Percentiles rank a stretch among this genome's conserved stretches.
Evolutionary conservation across 2,113 vertebrate genomes (phyloP).

Genomic region (Aleadryas rufinucha): DNA sequence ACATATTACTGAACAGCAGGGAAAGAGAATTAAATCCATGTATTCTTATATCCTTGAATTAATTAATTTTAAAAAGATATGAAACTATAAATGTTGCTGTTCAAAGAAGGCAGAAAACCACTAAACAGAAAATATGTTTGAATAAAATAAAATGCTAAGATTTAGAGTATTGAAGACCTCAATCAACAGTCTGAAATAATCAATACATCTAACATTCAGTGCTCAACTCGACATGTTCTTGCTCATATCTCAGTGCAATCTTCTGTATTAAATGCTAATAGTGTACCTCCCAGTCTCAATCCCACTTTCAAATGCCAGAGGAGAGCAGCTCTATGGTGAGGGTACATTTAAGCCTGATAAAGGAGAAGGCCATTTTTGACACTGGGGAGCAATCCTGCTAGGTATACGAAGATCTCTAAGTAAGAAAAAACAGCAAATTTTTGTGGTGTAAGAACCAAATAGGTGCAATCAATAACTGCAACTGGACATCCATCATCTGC

Average conservation of each 20-base stretch:
- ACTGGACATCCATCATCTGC: neutral
- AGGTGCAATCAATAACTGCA: neutral
- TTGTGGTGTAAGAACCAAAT: neutral
- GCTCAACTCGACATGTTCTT: neutral
- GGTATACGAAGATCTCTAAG: neutral
- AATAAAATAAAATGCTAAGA: neutral
- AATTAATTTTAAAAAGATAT: neutral
- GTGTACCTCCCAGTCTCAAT: neutral
- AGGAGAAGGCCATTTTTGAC: neutral
- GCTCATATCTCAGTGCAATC: neutral
- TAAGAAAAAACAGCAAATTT: neutral
- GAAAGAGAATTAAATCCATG: neutral
- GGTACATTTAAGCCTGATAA: neutral
- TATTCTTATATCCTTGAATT: neutral
- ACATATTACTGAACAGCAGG: neutral
- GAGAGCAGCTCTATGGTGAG: neutral
- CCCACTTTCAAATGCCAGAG: neutral
- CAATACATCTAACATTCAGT: neutral
- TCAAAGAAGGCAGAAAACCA: neutral
- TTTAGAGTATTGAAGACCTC: neutral
- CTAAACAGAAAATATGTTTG: neutral
- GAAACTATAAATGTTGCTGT: neutral
- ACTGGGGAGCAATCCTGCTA: neutral
- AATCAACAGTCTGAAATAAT: neutral
- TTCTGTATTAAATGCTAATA: neutral